phyloP scores from a whole-genome alignment of 1,140 invertebrate species.

The Halictus rubicundus region DNA sequence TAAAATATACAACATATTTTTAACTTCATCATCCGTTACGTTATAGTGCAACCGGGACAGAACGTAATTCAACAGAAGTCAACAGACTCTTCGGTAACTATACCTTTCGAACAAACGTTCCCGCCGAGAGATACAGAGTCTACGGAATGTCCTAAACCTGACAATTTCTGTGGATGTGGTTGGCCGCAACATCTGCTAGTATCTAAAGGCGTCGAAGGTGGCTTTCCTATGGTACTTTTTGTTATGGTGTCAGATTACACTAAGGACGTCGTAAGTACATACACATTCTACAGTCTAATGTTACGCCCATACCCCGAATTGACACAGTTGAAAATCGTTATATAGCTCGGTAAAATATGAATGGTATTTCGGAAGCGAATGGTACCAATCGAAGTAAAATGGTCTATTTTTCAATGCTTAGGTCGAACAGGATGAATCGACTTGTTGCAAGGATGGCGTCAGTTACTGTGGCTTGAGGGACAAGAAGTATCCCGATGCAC shows the following conservation, averaged over 20 bases:
- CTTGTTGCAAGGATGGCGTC: slow-evolving; percentile 83
- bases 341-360: too few relatives aligned
- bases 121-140: slow-evolving; percentile 71
- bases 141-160: slow-evolving; percentile 70
- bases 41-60: slow-evolving; percentile 83
- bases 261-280: slow-evolving; percentile 83
- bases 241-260: slow-evolving; percentile 90
- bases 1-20: too few relatives aligned
- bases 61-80: slow-evolving; percentile 85
- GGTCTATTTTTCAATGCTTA: slow-evolving; percentile 57
- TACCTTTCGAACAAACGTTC: slow-evolving; percentile 87
- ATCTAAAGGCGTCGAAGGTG: slow-evolving; percentile 86
- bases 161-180: slow-evolving; percentile 92
- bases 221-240: slow-evolving; percentile 87
- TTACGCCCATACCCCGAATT: too few relatives aligned
- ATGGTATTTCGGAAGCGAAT: too few relatives aligned
- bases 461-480: slow-evolving; percentile 87
- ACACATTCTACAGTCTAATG: too few relatives aligned
- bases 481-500: slow-evolving; percentile 84
- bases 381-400: too few relatives aligned
- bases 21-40: background rate
- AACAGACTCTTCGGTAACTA: slow-evolving; percentile 86
- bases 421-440: slow-evolving; percentile 82
- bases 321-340: too few relatives aligned
- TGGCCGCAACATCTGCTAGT: slow-evolving; percentile 93